Conservation (phyloP, 2,113 vertebrate genomes). For the Thryonomys swinderianus region DNA sequence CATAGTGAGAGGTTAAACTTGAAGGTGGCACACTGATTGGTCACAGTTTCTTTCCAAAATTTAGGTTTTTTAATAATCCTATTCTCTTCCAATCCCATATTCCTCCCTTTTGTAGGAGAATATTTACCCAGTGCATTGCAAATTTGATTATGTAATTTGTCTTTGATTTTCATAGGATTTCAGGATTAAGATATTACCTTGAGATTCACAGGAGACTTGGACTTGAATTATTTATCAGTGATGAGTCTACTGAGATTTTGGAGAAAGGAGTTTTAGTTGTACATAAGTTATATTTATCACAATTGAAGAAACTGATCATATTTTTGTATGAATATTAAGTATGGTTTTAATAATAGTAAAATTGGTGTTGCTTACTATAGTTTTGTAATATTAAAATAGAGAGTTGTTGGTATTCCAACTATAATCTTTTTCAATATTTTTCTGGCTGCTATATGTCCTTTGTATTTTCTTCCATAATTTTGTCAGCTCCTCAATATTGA, state of each 20-base stretch:
- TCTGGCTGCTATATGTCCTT: background rate
- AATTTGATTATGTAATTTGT: background rate
- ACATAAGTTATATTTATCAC: background rate
- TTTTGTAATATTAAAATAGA: background rate
- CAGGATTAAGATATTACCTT: background rate
- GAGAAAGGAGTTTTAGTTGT: background rate
- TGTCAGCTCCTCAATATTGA: background rate
- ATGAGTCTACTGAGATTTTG: background rate
- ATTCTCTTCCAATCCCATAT: background rate
- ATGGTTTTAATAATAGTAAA: background rate
- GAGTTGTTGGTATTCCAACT: background rate
- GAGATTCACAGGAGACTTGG: background rate
- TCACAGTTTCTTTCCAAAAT: background rate
- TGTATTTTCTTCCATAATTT: background rate
- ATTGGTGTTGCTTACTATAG: background rate
- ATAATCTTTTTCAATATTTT: background rate
- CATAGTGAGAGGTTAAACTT: background rate
- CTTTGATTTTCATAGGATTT: background rate
- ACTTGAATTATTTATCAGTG: background rate
- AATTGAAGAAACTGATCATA: background rate
- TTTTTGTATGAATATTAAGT: background rate
- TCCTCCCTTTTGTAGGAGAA: background rate
- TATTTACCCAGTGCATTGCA: background rate
- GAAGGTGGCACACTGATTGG: background rate
- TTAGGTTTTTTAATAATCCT: background rate